phyloP scores from a whole-genome alignment of 2,888 invertebrate species.

The Eupsilia transversa region DNA sequence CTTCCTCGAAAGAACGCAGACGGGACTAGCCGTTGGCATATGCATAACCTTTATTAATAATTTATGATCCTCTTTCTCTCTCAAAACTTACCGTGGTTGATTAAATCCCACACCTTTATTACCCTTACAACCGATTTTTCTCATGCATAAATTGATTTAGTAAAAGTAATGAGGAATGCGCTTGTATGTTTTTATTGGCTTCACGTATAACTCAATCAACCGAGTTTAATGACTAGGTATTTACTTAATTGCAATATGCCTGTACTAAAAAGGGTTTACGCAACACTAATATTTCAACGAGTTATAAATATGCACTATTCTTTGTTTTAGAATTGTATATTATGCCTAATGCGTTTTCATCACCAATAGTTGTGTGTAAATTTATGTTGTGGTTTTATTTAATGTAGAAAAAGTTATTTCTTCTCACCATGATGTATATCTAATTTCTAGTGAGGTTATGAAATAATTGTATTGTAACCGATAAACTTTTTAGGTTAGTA shows the following conservation, averaged over 20 bases:
- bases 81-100: slow-evolving; percentile 40
- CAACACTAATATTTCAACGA: slow-evolving; percentile 15
- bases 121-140: slow-evolving; percentile 40
- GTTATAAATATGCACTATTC: slow-evolving; percentile 12
- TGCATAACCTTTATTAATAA: slow-evolving; percentile 33
- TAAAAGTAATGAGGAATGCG: slow-evolving; percentile 25
- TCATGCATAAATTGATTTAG: slow-evolving; percentile 31
- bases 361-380: slow-evolving; percentile 49
- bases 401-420: slow-evolving; percentile 25
- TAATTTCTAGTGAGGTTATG: slow-evolving; percentile 41
- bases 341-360: slow-evolving; percentile 43
- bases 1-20: slow-evolving; percentile 82
- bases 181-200: slow-evolving; percentile 34
- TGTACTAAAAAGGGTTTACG: slow-evolving; percentile 4
- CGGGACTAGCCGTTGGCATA: slow-evolving; percentile 75
- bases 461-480: slow-evolving; percentile 27
- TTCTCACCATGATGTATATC: slow-evolving; percentile 52
- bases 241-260: slow-evolving; percentile 15
- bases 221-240: slow-evolving; percentile 8
- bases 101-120: slow-evolving; percentile 25
- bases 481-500: slow-evolving; percentile 29
- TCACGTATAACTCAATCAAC: slow-evolving; percentile 7
- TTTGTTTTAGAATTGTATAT: slow-evolving; percentile 26
- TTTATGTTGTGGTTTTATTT: slow-evolving; percentile 38
- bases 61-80: slow-evolving; percentile 49